Percentiles rank a stretch among this genome's conserved stretches.
phyloP scores from a whole-genome alignment of 2,797 vertebrate genomes.

The Columba guinea region DNA sequence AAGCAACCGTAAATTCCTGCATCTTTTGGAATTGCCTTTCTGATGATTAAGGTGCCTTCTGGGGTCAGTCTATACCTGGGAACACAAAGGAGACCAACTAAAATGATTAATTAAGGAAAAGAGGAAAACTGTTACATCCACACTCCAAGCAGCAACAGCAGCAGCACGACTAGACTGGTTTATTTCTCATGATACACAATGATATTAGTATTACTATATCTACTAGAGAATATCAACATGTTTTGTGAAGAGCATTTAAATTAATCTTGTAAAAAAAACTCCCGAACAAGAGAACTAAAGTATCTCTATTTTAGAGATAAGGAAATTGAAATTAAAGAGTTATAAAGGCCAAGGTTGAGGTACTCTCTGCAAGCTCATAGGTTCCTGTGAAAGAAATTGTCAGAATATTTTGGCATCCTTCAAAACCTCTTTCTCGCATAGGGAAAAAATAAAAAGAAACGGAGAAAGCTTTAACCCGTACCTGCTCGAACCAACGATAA shows the following conservation, averaged over 20 bases:
- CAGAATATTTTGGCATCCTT: neutral
- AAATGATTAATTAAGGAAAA: neutral
- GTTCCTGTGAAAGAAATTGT: neutral
- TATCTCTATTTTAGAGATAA: neutral
- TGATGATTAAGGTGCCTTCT: slow-evolving; percentile 89
- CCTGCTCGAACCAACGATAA: slow-evolving; percentile 90
- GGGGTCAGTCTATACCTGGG: slow-evolving; percentile 85
- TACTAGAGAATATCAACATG: neutral
- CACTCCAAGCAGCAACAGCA: neutral
- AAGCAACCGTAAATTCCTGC: slow-evolving; percentile 92
- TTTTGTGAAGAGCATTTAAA: neutral
- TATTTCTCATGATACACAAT: neutral
- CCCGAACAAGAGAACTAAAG: neutral
- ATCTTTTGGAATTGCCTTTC: slow-evolving; percentile 82
- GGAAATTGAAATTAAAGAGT: neutral
- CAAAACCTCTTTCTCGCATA: neutral
- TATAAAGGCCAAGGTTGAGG: neutral
- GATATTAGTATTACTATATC: neutral
- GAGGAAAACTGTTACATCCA: neutral
- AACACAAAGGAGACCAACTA: neutral
- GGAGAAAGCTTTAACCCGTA: slow-evolving; percentile 52
- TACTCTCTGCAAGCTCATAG: neutral
- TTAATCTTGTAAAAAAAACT: neutral
- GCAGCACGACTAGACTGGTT: neutral
- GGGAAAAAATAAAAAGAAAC: neutral